Base-by-base conservation (phyloP, 2,113 vertebrate species). In the Hyperoodon ampullatus region DNA sequence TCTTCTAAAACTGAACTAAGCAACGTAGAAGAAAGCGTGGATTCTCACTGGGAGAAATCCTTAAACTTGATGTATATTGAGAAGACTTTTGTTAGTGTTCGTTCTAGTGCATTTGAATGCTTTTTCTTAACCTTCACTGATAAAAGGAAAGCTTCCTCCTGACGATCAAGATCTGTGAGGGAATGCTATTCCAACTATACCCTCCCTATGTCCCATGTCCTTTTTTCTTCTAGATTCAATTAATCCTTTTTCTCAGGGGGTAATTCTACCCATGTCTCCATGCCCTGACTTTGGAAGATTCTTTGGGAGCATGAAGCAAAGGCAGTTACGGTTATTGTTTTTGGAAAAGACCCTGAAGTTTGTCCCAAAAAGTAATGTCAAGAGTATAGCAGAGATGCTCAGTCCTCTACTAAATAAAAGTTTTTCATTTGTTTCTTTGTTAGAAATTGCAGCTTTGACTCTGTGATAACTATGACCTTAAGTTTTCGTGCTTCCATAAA, bases 1-100 rank as follows among this genome's bases (percentile, higher is more conserved):
- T 75, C 63, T 97, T 97, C 89, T 87, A 86, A 94, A 98, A 63
- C 71, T 85, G 82, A 97, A 82, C 24, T 44, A 66, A 92, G 63
- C 80, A 78, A 80, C 53, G 19, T 83, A 63, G 58, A 85, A 77
- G 72, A 85, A 96, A 94, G 53, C n/a, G 23, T 5, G 47, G 50
- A 33, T 84, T 30, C 61, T 95, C 63, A 16, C 53, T 19, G 24
- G 6, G 8, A 94, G 84, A 78, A 24, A 84, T 24, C 14, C 42
- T 82, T 78, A 80, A 44, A 61, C 8, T n/a, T 66, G 50, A 35
- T 80, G 9, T 14, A 8, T 63, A 19, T 55, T 60, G 35, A 68
- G 18, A 15, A 19, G 60, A 47, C 6, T 55, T 88, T 71, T 28
- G 3, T 44, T 39, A 70, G n/a, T 39, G 44, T n/a, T 86, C 30